Evolutionary conservation across 2,888 invertebrate genomes (phyloP), one percentile per base, ranked within the genome.

Genomic region (Odiellus spinosus): DNA sequence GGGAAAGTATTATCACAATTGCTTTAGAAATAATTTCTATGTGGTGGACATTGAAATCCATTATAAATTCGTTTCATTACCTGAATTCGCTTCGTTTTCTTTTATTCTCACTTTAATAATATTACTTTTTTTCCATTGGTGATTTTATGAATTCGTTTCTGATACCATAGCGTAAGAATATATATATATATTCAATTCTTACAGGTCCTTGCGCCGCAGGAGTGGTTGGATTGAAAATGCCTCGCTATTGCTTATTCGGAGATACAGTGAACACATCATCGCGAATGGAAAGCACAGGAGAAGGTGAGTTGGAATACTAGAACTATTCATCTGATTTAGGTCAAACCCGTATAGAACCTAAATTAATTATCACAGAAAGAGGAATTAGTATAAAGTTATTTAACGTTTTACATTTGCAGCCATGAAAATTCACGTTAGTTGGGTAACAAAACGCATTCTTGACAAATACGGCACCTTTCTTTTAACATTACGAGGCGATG

Each of bases 341-440:
- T n/a, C 14, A 11, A 1, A 39, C 15, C 15, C 19, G 11, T 18
- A 19, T 14, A 39, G 15, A 39, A 11, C 19, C 15, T 15, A 38
- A 39, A 19, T 18, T 2, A 18, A 14, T 4, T 39, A 3, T 11
- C 12, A 38, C 19, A 2, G 2, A n/a, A n/a, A n/a, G n/a, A n/a
- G 8, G 26, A 38, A 17, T 38, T 10, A n/a, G 3, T 26, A 12
- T 14, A 47, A 20, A 47, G 1, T 14, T 40, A 26, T 19, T 32
- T 26, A 6, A 4, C 26, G 8, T 26, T 26, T 26, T 26, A 4
- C 26, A 26, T 26, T 26, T 26, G n/a, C 26, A 56, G 76, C 82
- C 0, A 75, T 80, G 59, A 72, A 73, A 61, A 78, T 83, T 47
- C 83, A 83, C 64, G 73, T 83, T 63, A 83, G 82, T 42, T 72